phyloP scores from a whole-genome alignment of 2,797 vertebrate species.

The Myotis daubentonii region DNA sequence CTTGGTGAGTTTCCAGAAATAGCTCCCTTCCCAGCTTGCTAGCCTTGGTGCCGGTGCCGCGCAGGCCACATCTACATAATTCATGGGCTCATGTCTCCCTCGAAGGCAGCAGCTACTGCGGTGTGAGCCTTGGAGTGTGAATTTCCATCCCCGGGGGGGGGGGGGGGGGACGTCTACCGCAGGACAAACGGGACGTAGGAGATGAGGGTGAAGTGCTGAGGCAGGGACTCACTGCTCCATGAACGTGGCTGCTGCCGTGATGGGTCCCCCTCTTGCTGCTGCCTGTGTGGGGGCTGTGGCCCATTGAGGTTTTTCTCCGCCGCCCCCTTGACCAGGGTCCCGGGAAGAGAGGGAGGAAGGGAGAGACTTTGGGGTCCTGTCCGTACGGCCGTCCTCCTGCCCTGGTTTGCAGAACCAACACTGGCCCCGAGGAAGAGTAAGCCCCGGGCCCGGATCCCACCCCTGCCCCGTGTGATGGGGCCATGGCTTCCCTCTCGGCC shows the following conservation, averaged over 20 bases:
- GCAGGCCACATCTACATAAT: background rate
- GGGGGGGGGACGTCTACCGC: background rate
- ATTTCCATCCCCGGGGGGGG: background rate
- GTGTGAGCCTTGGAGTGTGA: fast-evolving
- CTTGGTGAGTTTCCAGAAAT: background rate
- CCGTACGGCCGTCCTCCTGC: background rate
- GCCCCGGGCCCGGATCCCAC: background rate
- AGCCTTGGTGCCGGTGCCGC: too few species aligned
- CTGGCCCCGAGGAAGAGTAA: background rate
- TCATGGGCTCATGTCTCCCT: background rate
- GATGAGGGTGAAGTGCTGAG: background rate
- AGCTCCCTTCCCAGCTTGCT: background rate
- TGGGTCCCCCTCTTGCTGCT: background rate
- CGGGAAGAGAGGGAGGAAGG: background rate
- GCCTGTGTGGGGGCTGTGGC: too few species aligned
- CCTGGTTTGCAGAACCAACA: background rate
- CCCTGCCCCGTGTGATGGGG: background rate
- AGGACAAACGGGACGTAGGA: background rate
- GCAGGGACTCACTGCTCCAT: background rate
- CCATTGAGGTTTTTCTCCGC: background rate
- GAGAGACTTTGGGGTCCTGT: background rate
- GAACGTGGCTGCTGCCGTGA: background rate
- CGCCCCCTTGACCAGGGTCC: background rate
- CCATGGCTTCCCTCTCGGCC: background rate
- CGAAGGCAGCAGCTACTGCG: background rate